Base-by-base conservation (phyloP, 1,140 invertebrate genomes). In the Drosophila micromelanica region DNA sequence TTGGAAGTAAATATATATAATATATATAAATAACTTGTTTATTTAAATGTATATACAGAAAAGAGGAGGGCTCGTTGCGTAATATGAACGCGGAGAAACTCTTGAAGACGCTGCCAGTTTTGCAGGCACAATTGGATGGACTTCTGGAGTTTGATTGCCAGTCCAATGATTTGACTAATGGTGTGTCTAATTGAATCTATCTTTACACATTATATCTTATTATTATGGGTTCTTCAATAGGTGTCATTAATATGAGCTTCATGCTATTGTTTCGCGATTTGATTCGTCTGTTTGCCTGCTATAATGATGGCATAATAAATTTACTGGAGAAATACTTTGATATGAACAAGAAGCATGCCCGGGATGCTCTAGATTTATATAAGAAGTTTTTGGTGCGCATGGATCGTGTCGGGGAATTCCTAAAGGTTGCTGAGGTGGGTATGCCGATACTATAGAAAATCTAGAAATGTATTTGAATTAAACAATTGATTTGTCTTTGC, bases 241-340 rank as follows among this genome's bases (percentile, higher is more conserved):
- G 90, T 49, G 98, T 99, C 56, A 99, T 99, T 89, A 99, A 98
- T 91, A 98, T 98, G 94, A 97, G 97, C 80, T 99, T 99, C 92
- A 98, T 99, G 96, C 94, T 99, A 64, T 94, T 99, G 45, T 99
- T 99, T 93, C 95, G 98, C 93, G 99, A 99, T 94, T 95, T 99
- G 79, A 99, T 99, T 92, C 95, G 99, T 80, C 94, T 99, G 63
- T 99, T 99, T 94, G 99, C 99, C 51, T 99, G 98, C 92, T 99
- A 99, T 93, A 99, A 99, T 93, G 99, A 99, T 93, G 99, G 98
- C 76, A 98, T 99, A 80, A 99, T 99, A 89, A 99, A 99, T 94
- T 95, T 99, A 76, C 94, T 99, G 93, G 98, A 98, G 93, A 99
- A 99, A 93, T 99, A 98, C 94, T 99, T 99, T 93, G 98, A 99